Percentiles rank a stretch among this genome's conserved stretches.
Evolutionary conservation across 1,140 invertebrate species (phyloP).

Genomic region (Drosophila rhopaloa): DNA sequence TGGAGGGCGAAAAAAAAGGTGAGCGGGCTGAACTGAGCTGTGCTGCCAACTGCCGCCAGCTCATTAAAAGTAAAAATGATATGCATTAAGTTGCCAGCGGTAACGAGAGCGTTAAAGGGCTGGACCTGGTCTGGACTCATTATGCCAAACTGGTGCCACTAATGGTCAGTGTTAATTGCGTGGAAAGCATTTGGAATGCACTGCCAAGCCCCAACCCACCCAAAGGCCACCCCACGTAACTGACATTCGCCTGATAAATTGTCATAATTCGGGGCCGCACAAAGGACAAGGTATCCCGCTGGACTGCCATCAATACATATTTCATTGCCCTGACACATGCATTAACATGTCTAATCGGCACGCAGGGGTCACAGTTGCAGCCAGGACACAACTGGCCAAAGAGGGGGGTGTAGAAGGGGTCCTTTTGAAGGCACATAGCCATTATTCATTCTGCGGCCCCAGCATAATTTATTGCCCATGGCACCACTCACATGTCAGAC

Average conservation of each 20-base stretch:
- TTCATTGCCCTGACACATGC: constrained; percentile 78
- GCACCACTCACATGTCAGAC: constrained; percentile 62
- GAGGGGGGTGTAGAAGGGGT: not conserved
- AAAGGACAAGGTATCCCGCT: constrained; percentile 17
- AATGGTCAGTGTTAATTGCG: constrained; percentile 81
- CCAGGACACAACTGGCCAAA: constrained; percentile 5
- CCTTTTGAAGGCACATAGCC: constrained; percentile 28
- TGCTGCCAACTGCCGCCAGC: constrained; percentile 64
- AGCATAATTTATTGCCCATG: constrained; percentile 74
- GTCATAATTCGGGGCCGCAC: constrained; percentile 68
- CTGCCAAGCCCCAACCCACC: not conserved
- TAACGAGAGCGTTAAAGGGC: constrained; percentile 57
- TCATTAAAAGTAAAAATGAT: constrained; percentile 82
- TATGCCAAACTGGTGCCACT: constrained; percentile 70
- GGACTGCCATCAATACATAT: constrained; percentile 69
- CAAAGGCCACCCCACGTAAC: not conserved
- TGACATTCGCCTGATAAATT: constrained; percentile 72
- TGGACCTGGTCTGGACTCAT: constrained; percentile 52
- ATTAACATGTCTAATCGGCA: constrained; percentile 79
- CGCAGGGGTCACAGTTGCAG: constrained; percentile 52
- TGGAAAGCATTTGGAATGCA: constrained; percentile 68
- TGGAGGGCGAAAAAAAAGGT: not conserved
- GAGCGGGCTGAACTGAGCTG: constrained; percentile 15
- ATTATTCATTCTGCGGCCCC: constrained; percentile 70
- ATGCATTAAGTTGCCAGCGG: constrained; percentile 76